Conservation (phyloP, 2,888 invertebrate species). For the Meteorus cinctellus region DNA sequence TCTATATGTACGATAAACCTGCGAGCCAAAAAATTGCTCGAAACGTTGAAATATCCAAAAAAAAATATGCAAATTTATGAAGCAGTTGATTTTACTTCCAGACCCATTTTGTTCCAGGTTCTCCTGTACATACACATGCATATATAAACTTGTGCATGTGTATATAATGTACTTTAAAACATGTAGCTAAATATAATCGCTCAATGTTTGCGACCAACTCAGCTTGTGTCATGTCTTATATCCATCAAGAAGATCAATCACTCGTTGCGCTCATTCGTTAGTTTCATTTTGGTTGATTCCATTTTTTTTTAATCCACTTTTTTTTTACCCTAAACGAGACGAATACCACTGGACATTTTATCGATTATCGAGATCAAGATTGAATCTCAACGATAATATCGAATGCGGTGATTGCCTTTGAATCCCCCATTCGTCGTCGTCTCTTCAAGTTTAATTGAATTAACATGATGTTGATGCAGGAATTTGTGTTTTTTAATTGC, state of each 20-base stretch:
- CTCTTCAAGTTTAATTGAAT: conserved; percentile 9
- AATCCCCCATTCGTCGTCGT: conserved; percentile 3
- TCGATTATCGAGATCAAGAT: conserved; percentile 40
- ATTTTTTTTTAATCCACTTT: not conserved
- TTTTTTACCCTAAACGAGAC: conserved; percentile 4
- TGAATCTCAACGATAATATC: conserved; percentile 21
- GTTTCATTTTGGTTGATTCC: not conserved
- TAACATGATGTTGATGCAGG: conserved; percentile 6
- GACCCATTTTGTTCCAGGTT: not conserved
- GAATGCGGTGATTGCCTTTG: conserved; percentile 10
- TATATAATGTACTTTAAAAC: not conserved
- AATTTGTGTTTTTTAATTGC: conserved; percentile 14
- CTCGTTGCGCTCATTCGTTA: conserved; percentile 16
- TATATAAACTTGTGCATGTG: not conserved
- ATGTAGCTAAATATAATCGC: not conserved
- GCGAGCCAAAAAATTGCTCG: not conserved
- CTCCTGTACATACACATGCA: not conserved
- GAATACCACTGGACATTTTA: conserved; percentile 26
- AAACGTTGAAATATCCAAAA: not conserved
- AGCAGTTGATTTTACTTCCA: not conserved
- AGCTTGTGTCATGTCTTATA: conserved; percentile 22
- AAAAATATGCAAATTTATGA: not conserved
- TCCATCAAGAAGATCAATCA: conserved; percentile 29
- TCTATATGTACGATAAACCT: not conserved
- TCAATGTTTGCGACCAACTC: conserved; percentile 4